These are phyloP conservation scores for Eurypyga helias DNA, from an alignment of 2,113 vertebrate species.

Conservation along the genomic window DNA sequence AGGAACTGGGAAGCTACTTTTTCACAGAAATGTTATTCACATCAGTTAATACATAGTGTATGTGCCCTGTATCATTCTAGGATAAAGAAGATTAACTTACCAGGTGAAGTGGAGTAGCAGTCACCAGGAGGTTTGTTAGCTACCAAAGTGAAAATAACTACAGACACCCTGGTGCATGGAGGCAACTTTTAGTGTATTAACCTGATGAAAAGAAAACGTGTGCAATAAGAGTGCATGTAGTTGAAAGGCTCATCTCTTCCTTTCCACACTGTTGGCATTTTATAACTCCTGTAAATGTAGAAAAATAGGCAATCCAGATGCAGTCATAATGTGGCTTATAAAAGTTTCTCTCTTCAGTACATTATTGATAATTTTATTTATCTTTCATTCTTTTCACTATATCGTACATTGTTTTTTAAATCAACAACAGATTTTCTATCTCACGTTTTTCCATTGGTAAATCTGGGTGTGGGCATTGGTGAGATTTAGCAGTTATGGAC, in stretches of 20 bases:
- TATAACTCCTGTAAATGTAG: background rate
- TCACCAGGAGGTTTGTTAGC: background rate
- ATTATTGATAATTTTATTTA: background rate
- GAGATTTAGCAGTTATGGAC: background rate
- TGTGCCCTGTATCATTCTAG: background rate
- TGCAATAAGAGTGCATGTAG: background rate
- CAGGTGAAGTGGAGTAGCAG: background rate
- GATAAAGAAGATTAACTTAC: background rate
- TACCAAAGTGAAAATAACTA: background rate
- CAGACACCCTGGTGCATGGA: background rate
- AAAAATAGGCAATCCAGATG: background rate
- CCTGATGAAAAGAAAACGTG: background rate
- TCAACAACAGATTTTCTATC: background rate
- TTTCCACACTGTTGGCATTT: conserved; percentile 10
- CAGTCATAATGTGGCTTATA: background rate
- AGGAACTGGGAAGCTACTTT: background rate
- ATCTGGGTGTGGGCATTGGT: background rate
- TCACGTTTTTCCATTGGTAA: background rate
- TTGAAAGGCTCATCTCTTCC: background rate
- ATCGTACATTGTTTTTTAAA: background rate
- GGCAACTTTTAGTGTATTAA: background rate
- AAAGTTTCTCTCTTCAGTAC: background rate
- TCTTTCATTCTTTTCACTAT: background rate
- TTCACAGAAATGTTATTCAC: background rate
- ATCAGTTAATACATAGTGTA: background rate